These are phyloP conservation scores for Chromobotia macracanthus DNA, from an alignment of 2,797 vertebrate genomes.

Conservation along the genomic window DNA sequence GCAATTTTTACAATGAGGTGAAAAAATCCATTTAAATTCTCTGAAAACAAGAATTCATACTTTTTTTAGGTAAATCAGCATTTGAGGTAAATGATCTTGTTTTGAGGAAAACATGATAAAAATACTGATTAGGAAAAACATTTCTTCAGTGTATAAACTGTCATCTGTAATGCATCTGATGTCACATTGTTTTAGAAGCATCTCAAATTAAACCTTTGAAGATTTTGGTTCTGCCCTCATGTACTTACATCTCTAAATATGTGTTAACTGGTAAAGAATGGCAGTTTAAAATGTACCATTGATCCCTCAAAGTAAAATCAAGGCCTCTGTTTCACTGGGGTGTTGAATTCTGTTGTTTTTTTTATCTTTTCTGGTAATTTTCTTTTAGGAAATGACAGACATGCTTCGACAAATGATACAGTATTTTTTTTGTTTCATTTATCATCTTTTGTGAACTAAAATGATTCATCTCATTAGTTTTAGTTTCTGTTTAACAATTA, in stretches of 20 bases:
- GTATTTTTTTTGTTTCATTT: too few relatives aligned
- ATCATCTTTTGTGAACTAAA: constrained; percentile 83
- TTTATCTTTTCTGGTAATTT: constrained; percentile 57
- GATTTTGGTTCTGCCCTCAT: constrained; percentile 74
- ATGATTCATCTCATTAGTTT: constrained; percentile 75
- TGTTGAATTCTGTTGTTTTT: constrained; percentile 76
- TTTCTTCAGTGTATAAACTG: not conserved
- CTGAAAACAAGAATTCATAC: too few relatives aligned
- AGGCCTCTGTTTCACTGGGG: constrained; percentile 85
- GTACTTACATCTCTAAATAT: constrained; percentile 75
- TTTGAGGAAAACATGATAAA: not conserved
- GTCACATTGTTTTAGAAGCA: too few relatives aligned
- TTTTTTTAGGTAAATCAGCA: too few relatives aligned
- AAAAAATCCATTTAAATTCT: too few relatives aligned
- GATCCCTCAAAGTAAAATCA: constrained; percentile 82
- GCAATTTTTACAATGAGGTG: too few relatives aligned
- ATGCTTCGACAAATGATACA: constrained; percentile 93
- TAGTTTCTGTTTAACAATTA: constrained; percentile 87
- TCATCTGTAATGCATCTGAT: not conserved
- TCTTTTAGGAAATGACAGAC: constrained; percentile 90
- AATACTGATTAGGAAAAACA: not conserved
- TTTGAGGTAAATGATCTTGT: too few relatives aligned
- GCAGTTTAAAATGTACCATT: constrained; percentile 83
- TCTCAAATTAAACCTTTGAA: too few relatives aligned
- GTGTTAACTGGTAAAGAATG: constrained; percentile 79